Evolutionary conservation across 2,113 vertebrate species (phyloP), one percentile per base, ranked within the genome.

Genomic region (Oreocharis arfaki): DNA sequence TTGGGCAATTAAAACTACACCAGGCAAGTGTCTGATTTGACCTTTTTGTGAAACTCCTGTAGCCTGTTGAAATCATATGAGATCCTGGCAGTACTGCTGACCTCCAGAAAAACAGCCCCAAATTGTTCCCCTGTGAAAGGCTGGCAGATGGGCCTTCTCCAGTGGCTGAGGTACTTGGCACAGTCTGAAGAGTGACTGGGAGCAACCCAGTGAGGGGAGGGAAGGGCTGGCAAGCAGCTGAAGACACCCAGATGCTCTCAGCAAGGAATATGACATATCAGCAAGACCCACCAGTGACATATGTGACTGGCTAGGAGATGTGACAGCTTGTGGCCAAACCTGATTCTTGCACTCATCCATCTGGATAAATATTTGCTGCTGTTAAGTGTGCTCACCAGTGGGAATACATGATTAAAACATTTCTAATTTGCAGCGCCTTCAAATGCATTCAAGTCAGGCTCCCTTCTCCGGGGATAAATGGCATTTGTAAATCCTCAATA

Each of bases 331-430:
- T 87, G 89, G 79, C 70, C 24, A 7, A 90, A 90, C 76, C 69
- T n/a, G 44, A 89, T 89, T 71, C 94, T 60, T 84, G 49, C 5
- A 10, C 89, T 84, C 56, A 83, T 92, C 85, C 80, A 64, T 93
- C 70, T 93, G 83, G 56, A 94, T 84, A 91, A 96, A 87, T 95
- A 95, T 87, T 96, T 96, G 88, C 85, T 96, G 87, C 89, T 89
- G 92, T n/a, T 89, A 68, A 78, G 73, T 65, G 30, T 53, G 52
- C 69, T 91, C 75, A 75, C 64, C 89, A 47, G 75, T 63, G 53
- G 80, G 75, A 96, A 94, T 81, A 63, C 26, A 26, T 13, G 27
- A 95, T 85, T 94, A 93, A 95, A 91, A 68, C 27, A 79, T 59
- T 85, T 64, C 65, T 85, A 88, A 88, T 93, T 93, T 81, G 52